Evolutionary conservation across 2,797 vertebrate genomes (phyloP), one percentile per base, ranked within the genome.

Genomic region (Steatocranus sp.): DNA sequence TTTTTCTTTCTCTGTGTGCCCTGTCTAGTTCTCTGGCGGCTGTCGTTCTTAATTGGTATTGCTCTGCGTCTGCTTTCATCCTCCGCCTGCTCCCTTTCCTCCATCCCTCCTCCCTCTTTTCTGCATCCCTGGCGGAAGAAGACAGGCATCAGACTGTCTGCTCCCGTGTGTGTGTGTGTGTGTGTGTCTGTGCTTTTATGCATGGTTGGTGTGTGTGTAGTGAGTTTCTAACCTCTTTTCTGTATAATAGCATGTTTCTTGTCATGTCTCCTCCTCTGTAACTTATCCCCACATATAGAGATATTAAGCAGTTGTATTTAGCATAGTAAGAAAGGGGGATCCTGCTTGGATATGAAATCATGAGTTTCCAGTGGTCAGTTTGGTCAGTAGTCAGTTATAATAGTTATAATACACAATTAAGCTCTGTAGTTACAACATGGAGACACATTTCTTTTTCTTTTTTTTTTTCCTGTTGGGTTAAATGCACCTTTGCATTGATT

Each of bases 1-100:
- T 81, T 89, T 85, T 68, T 83, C 75, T 87, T 73, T 70, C 76
- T 83, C 77, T 79, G 84, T 66, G 23, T 88, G 75, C 80, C 86
- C 80, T 81, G 84, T 90, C 92, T 92, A 87, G 73, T 91, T 91
- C 92, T 93, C 85, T 74, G 70, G 87, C 82, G 89, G 92, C 93
- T 94, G 94, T 94, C 88, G 75, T 93, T 93, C 90, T 88, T 94
- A 95, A 94, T 95, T 94, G 91, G 92, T 92, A 85, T 94, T 93
- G 88, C 92, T 87, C 83, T 83, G 83, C 56, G 73, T 91, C 84
- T 93, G 88, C 92, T 93, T 95, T 94, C 92, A 94, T 94, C 94
- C 84, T 88, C 83, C 15, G 75, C 88, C 86, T 86, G 63, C 3
- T 49, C 79, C 75, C 80, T 78, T 56, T 81, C 66, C 49, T 66